phyloP scores from a whole-genome alignment of 2,113 vertebrate genomes.

The Poecile atricapillus region DNA sequence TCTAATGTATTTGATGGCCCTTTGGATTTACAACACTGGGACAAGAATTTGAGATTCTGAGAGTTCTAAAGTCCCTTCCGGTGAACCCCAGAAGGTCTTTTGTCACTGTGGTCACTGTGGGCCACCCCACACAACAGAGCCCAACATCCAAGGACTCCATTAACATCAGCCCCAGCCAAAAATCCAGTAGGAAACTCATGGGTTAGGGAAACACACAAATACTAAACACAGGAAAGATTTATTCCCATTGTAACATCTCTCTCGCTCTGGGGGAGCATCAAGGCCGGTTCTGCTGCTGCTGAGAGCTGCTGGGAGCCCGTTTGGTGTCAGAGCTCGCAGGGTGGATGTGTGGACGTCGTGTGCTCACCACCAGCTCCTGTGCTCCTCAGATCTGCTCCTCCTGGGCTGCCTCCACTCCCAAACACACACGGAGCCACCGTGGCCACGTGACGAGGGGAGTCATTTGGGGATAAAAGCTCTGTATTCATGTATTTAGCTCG shows the following conservation, averaged over 20 bases:
- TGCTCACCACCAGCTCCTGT: not conserved
- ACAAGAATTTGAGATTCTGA: not conserved
- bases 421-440: not conserved
- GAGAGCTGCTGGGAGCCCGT: not conserved
- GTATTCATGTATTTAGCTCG: constrained; percentile 23
- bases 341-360: not conserved
- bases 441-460: not conserved
- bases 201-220: not conserved
- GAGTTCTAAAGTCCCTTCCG: not conserved
- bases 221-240: not conserved
- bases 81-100: not conserved
- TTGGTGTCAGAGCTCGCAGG: not conserved
- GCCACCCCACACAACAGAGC: not conserved
- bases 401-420: not conserved
- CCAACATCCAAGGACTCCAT: not conserved
- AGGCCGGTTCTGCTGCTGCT: not conserved
- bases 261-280: not conserved
- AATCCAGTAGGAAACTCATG: not conserved
- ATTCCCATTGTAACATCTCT: accelerated
- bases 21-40: not conserved
- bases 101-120: not conserved
- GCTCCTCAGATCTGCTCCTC: not conserved
- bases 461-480: constrained; percentile 41
- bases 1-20: not conserved
- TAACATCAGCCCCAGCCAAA: not conserved